These are phyloP conservation scores for Nemotelus pantherinus DNA, from an alignment of 2,888 invertebrate genomes.

Conservation along the genomic window DNA sequence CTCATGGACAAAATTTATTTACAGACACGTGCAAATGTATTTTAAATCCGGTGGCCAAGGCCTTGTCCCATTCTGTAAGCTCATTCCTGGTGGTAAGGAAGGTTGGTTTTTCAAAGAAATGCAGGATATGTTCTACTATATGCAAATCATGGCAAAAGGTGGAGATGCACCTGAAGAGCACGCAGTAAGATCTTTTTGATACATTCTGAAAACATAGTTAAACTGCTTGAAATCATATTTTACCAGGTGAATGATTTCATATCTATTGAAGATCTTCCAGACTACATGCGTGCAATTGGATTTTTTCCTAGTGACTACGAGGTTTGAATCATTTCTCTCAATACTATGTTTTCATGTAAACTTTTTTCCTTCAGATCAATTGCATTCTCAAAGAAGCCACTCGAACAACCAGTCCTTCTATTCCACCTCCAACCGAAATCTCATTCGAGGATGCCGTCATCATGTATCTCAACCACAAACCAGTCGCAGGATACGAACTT, in stretches of 20 bases:
- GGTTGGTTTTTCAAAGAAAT: slow-evolving; percentile 79
- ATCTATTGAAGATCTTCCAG: slow-evolving; percentile 74
- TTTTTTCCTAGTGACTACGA: slow-evolving; percentile 80
- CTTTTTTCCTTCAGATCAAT: slow-evolving; percentile 66
- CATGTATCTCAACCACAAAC: slow-evolving; percentile 74
- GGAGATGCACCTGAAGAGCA: slow-evolving; percentile 73
- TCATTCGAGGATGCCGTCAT: slow-evolving; percentile 74
- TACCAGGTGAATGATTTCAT: slow-evolving; percentile 67
- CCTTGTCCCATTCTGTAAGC: slow-evolving; percentile 75
- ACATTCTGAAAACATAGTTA: background rate
- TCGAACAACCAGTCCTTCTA: slow-evolving; percentile 16
- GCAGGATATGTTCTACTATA: slow-evolving; percentile 79
- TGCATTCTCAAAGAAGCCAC: slow-evolving; percentile 70
- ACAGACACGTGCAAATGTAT: slow-evolving; percentile 67
- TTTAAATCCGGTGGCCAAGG: slow-evolving; percentile 68
- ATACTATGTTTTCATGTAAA: background rate
- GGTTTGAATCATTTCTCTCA: slow-evolving; percentile 62
- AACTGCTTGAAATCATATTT: background rate
- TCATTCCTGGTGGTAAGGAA: slow-evolving; percentile 75
- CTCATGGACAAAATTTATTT: background rate
- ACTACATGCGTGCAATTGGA: slow-evolving; percentile 78
- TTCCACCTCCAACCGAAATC: slow-evolving; percentile 58
- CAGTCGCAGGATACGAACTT: slow-evolving; percentile 68
- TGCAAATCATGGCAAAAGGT: slow-evolving; percentile 78
- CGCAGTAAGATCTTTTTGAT: slow-evolving; percentile 61